These are phyloP conservation scores for Ceriagrion tenellum DNA, from an alignment of 2,888 invertebrate species.

Conservation along the genomic window DNA sequence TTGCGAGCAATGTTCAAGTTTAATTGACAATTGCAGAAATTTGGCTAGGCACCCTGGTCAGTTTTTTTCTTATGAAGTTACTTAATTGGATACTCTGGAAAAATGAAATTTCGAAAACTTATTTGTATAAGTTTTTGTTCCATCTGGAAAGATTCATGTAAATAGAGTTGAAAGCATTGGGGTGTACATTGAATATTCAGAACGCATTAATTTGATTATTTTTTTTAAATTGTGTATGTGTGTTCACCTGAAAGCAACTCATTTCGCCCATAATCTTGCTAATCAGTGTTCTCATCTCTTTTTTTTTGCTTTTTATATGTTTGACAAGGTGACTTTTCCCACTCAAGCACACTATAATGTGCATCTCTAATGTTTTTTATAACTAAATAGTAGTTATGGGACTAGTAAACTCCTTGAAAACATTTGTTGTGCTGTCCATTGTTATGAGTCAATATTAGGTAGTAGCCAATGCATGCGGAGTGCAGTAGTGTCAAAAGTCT, in stretches of 20 bases:
- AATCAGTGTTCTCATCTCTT: conserved; percentile 65
- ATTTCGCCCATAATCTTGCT: conserved; percentile 66
- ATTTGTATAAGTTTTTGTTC: neutral
- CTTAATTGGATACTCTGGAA: neutral
- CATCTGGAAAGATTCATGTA: conserved; percentile 2
- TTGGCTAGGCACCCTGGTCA: neutral
- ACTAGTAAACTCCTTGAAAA: conserved; percentile 52
- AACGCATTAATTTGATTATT: neutral
- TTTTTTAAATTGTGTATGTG: conserved; percentile 60
- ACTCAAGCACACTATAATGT: conserved; percentile 57
- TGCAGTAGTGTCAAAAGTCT: conserved; percentile 68
- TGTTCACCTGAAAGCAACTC: conserved; percentile 62
- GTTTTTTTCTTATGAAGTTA: neutral
- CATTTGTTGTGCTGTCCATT: conserved; percentile 40
- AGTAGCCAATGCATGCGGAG: conserved; percentile 62
- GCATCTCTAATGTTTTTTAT: conserved; percentile 34
- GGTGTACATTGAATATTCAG: conserved; percentile 25
- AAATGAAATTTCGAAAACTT: neutral
- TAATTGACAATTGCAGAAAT: conserved; percentile 9
- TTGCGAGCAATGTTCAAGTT: conserved; percentile 29
- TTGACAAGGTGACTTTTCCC: conserved; percentile 68
- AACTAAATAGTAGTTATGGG: conserved; percentile 43
- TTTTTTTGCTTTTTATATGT: conserved; percentile 65
- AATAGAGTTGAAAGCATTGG: neutral
- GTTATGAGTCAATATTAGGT: conserved; percentile 30